These are phyloP conservation scores for Rhamnusium bicolor DNA, from an alignment of 2,888 invertebrate species.

Conservation along the genomic window DNA sequence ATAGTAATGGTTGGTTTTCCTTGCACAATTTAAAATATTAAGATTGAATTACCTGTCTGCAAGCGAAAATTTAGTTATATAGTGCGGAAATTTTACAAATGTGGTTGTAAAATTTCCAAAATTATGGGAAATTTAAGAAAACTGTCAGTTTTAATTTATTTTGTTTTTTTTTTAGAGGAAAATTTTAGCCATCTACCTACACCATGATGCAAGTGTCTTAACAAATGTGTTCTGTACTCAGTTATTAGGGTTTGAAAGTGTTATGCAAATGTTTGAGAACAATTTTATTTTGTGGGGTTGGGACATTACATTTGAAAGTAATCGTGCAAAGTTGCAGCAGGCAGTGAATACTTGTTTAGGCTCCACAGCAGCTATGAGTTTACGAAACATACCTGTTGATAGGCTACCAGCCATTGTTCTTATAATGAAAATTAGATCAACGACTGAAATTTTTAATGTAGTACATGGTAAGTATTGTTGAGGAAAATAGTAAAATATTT, in stretches of 20 bases:
- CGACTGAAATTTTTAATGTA: constrained; percentile 92
- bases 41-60: no score
- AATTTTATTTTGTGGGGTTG: constrained; percentile 97
- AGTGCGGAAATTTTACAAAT: no score
- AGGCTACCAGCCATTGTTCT: constrained; percentile 89
- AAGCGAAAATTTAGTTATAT: no score
- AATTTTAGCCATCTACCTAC: constrained; percentile 94
- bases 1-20: no score
- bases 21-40: no score
- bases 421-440: constrained; percentile 89
- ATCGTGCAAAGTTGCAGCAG: constrained; percentile 84
- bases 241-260: constrained; percentile 91
- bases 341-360: constrained; percentile 86
- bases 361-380: constrained; percentile 85
- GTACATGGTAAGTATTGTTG: constrained; percentile 80
- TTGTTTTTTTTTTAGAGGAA: constrained; percentile 80
- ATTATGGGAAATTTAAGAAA: no score
- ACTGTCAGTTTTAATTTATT: background rate
- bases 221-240: constrained; percentile 98
- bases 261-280: constrained; percentile 89
- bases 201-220: constrained; percentile 95
- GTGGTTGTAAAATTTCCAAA: no score
- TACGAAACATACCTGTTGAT: constrained; percentile 89
- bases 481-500: background rate
- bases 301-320: constrained; percentile 94